Evolutionary conservation across 2,888 invertebrate species (phyloP).

Genomic region (Nemurella pictetii): DNA sequence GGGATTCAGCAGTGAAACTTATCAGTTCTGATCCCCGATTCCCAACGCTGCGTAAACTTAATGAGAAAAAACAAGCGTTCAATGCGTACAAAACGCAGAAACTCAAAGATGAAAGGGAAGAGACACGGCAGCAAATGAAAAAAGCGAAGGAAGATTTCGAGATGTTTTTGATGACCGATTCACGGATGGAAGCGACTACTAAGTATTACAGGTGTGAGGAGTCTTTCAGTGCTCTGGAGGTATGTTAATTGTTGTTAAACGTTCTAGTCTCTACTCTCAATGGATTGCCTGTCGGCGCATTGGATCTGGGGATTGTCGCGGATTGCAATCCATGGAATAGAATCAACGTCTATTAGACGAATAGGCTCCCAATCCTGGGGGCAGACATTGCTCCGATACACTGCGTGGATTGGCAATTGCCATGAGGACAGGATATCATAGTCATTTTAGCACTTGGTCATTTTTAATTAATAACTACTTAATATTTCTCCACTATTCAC

Average conservation of each 20-base stretch:
- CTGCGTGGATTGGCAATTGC: too few relatives aligned
- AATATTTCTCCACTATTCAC: neutral
- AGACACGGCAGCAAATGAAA: slow-evolving; percentile 78
- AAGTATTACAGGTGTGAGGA: slow-evolving; percentile 93
- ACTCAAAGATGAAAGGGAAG: slow-evolving; percentile 96
- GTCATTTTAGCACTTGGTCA: neutral
- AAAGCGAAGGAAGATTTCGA: slow-evolving; percentile 96
- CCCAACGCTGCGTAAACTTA: slow-evolving; percentile 86
- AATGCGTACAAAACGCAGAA: slow-evolving; percentile 98
- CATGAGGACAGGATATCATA: too few relatives aligned
- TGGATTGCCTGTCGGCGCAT: neutral
- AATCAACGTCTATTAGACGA: too few relatives aligned
- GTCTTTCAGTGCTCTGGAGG: slow-evolving; percentile 75
- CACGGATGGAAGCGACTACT: slow-evolving; percentile 85
- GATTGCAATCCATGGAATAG: too few relatives aligned
- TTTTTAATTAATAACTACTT: neutral
- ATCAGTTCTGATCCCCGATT: slow-evolving; percentile 89
- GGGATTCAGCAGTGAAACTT: slow-evolving; percentile 97
- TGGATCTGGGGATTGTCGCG: too few relatives aligned
- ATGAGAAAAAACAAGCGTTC: slow-evolving; percentile 97
- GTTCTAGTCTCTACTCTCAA: neutral
- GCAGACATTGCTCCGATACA: too few relatives aligned
- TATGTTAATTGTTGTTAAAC: slow-evolving; percentile 45
- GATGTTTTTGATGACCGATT: slow-evolving; percentile 84
- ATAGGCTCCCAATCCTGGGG: too few relatives aligned